Base-by-base conservation (phyloP, 2,797 vertebrate species). In the Oryzias dopingdopingensis region DNA sequence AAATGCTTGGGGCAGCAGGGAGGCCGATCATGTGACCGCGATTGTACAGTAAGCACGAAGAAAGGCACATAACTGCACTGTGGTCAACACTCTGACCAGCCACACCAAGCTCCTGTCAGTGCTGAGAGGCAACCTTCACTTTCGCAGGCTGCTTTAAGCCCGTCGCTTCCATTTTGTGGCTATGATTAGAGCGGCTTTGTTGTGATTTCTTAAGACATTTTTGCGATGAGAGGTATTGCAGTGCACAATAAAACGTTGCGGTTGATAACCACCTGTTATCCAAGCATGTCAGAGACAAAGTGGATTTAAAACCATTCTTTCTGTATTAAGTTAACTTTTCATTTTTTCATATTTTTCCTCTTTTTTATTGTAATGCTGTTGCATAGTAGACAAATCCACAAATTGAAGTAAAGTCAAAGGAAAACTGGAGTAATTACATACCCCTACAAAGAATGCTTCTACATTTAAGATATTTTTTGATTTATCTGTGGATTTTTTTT, bases 231-330 rank as follows among this genome's bases (percentile, higher is more conserved):
- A 75, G 75, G 74, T 74, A 59, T 62, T 66, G n/a, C 62, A 42
- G 70, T 59, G 40, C 64, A 58, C 56, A 50, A 75, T 67, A 57
- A 20, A 50, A 74, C 65, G 67, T 52, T 82, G 85, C n/a, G 75
- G 74, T 79, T 29, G 49, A 79, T 83, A 66, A 65, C 88, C 90
- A 91, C 92, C 90, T 92, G 88, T 91, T 92, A 90, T 89, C 76
- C 74, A 74, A 72, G 54, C 42, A 43, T 64, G 56, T 71, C 72
- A 72, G 59, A 52, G 72, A 63, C 70, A 59, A 68, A 57, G 56
- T 14, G 52, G 56, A 59, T 56, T 65, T 49, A 40, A 51, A 1
- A 59, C 47, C 52, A 1, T 20, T 56, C 55, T 37, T 44, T 46
- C 32, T 49, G 60, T 23, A 16, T 29, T 32, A 15, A 41, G 29